Conservation (phyloP, 2,113 vertebrate species). For the Cisticola juncidis region DNA sequence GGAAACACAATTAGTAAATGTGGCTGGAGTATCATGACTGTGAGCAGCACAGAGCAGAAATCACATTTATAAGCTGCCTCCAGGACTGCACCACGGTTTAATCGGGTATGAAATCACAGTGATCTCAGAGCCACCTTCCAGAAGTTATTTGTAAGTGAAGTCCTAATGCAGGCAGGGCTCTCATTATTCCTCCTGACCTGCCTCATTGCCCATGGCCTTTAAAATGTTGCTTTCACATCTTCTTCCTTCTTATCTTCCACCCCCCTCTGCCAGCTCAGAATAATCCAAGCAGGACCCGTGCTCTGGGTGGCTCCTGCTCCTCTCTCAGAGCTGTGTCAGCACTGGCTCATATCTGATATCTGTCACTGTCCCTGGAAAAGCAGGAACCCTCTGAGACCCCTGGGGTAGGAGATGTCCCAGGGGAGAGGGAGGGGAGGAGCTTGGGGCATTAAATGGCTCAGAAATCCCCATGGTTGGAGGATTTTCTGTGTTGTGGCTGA, state of each 20-base stretch:
- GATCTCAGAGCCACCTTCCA: not conserved
- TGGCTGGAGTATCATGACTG: rapidly evolving
- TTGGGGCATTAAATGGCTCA: not conserved
- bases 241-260: not conserved
- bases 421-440: not conserved
- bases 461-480: not conserved
- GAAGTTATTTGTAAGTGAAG: not conserved
- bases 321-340: not conserved
- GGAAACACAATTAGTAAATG: rapidly evolving
- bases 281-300: not conserved
- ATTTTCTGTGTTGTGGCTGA: not conserved
- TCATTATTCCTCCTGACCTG: conserved; percentile 5
- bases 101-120: conserved; percentile 19
- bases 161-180: not conserved
- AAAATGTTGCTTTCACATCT: not conserved
- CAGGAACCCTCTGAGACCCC: not conserved
- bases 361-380: not conserved
- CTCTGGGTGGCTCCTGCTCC: not conserved
- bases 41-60: not conserved
- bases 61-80: not conserved
- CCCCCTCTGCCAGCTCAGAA: not conserved
- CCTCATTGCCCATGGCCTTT: not conserved
- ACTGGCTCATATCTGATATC: not conserved
- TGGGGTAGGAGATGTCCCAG: not conserved
- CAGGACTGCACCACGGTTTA: not conserved